Conservation (phyloP, 2,888 invertebrate genomes). For the Antheraea assamensis region DNA sequence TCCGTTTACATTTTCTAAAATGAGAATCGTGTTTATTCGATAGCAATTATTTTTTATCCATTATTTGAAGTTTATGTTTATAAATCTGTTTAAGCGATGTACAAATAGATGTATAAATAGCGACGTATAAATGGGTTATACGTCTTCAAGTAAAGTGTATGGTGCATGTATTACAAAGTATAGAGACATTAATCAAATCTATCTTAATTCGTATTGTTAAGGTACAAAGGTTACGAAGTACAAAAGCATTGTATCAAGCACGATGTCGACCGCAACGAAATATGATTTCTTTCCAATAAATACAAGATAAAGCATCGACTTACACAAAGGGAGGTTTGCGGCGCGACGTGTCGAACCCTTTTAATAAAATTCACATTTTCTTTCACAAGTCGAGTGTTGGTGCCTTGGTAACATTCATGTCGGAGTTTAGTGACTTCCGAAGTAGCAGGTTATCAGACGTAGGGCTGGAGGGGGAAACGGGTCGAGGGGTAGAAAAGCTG, state of each 20-base stretch:
- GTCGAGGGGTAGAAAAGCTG: conserved; percentile 59
- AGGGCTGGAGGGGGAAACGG: conserved; percentile 44
- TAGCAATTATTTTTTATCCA: background rate
- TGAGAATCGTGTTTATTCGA: background rate
- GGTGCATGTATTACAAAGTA: background rate
- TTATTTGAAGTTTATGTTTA: too few species aligned
- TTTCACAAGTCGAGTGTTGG: conserved; percentile 68
- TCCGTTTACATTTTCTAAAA: background rate
- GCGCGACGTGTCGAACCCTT: conserved; percentile 62
- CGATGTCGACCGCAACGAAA: conserved; percentile 42
- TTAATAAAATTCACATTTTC: conserved; percentile 78
- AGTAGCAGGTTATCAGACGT: conserved; percentile 80
- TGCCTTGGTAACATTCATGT: conserved; percentile 74
- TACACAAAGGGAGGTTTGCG: conserved; percentile 61
- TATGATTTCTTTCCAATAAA: conserved; percentile 58
- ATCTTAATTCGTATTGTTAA: background rate
- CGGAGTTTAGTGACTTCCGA: conserved; percentile 81
- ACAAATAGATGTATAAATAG: too few species aligned
- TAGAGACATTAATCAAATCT: background rate
- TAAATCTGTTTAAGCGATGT: too few species aligned
- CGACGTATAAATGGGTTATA: background rate
- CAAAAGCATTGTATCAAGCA: conserved; percentile 24
- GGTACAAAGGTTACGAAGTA: background rate
- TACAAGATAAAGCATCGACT: conserved; percentile 64
- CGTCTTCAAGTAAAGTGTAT: background rate